Percentiles rank a stretch among this genome's conserved stretches.
Conservation (phyloP, 2,888 invertebrate species). For the Diloba caeruleocephala region DNA sequence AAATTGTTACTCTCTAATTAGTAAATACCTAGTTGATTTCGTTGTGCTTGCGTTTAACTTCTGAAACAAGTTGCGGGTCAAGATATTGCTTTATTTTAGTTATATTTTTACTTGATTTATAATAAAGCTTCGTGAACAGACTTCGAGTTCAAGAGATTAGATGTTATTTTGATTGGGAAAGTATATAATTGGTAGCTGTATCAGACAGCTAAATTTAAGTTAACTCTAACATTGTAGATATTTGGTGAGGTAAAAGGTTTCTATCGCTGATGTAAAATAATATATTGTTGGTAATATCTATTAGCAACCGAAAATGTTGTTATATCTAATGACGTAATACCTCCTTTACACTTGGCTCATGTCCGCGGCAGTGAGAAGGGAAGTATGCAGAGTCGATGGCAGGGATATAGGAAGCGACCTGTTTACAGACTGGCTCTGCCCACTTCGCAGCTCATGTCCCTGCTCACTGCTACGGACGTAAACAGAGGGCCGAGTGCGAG, state of each 20-base stretch:
- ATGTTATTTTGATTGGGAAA: not conserved
- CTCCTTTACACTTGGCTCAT: no score
- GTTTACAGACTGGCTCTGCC: no score
- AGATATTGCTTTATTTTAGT: slow-evolving; percentile 14
- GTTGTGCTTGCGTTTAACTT: slow-evolving; percentile 13
- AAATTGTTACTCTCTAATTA: not conserved
- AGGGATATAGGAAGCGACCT: no score
- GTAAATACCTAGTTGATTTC: slow-evolving; percentile 7
- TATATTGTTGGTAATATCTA: no score
- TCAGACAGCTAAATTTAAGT: slow-evolving; percentile 1
- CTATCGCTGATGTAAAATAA: not conserved
- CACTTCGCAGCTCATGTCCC: no score
- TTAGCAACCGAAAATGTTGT: no score
- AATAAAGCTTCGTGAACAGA: slow-evolving; percentile 11
- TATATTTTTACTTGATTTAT: slow-evolving; percentile 10
- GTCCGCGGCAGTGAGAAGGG: no score
- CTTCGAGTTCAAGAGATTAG: slow-evolving; percentile 4
- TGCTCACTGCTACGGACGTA: no score
- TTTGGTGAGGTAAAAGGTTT: not conserved
- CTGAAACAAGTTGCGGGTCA: slow-evolving; percentile 24
- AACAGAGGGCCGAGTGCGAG: no score
- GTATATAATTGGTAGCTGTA: slow-evolving; percentile 2
- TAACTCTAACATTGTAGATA: not conserved
- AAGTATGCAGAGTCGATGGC: no score
- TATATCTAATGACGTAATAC: no score